Evolutionary conservation across 1,140 invertebrate species (phyloP), one percentile per base, ranked within the genome.

Genomic region (Proales similis): DNA sequence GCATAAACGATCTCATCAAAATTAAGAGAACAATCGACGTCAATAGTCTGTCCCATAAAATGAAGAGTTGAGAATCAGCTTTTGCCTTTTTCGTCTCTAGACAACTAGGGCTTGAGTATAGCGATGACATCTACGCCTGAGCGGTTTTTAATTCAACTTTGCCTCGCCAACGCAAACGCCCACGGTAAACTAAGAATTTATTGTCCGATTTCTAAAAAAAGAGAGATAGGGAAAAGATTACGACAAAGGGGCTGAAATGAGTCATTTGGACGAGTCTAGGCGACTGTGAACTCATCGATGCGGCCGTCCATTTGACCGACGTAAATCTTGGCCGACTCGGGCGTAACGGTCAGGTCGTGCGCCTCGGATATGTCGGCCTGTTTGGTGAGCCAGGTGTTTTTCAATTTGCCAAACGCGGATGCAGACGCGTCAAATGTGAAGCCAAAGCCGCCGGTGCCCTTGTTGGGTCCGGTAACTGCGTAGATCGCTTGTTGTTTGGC

Each of bases 261-360:
- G n/a, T n/a, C n/a, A n/a, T n/a, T n/a, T n/a, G n/a, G n/a, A n/a
- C n/a, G n/a, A n/a, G n/a, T n/a, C n/a, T n/a, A n/a, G n/a, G n/a
- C n/a, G n/a, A n/a, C n/a, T n/a, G 36, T 42, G 45, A 57, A 57
- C 45, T 57, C 36, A 57, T 57, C 51, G 17, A 57, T 57, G 39
- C 45, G 36, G 45, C 51, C 51, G 20, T 57, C 45, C 30, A 57
- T 42, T 42, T 57, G 51, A 24, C 51, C 51, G 14, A 57, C 17
- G 19, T 42, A 57, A 11, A 57, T 3, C 17, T 24, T 26, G 6
- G 36, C 27, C 17, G 36, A 36, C 9, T 42, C 51, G 17, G 33
- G 33, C 22, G 51, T 42, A 14, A 57, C 29, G 11, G 51, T 42
- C 17, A 57, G 20, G 4, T 57, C 51, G 12, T 57, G 51, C 1